Conservation (phyloP, 2,797 vertebrate genomes). For the Oceanodroma leucorhoa region DNA sequence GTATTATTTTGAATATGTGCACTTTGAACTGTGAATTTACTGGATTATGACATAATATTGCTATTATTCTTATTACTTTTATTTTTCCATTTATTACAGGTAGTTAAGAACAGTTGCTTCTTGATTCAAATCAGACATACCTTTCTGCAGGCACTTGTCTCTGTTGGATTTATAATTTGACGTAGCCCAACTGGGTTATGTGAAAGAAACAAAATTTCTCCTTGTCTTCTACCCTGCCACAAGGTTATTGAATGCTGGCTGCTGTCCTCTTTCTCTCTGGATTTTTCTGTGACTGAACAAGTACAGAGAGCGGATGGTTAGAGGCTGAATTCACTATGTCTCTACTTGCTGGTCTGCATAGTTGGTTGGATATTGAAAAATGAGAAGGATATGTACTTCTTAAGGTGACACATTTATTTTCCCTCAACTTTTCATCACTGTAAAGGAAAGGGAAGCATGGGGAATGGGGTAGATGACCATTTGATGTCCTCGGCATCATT, state of each 20-base stretch:
- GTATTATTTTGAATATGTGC: background rate
- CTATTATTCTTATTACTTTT: background rate
- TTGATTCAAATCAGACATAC: background rate
- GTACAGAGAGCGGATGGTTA: accelerated
- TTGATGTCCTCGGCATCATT: background rate
- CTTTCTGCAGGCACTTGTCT: background rate
- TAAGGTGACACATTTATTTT: background rate
- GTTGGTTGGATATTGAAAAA: background rate
- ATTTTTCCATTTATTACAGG: background rate
- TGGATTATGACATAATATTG: background rate
- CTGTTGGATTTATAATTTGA: background rate
- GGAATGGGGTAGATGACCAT: background rate
- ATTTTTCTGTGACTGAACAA: background rate
- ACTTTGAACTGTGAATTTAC: background rate
- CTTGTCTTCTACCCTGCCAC: background rate
- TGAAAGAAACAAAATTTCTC: background rate
- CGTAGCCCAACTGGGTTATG: background rate
- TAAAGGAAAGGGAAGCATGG: background rate
- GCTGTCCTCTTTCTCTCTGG: background rate
- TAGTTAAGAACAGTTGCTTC: background rate
- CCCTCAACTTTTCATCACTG: background rate
- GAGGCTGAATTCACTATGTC: background rate
- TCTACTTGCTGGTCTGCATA: background rate
- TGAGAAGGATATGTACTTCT: background rate
- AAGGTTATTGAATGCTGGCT: background rate